Evolutionary conservation across 2,888 invertebrate genomes (phyloP), one percentile per base, ranked within the genome.

Genomic region (Laspeyria flexula): DNA sequence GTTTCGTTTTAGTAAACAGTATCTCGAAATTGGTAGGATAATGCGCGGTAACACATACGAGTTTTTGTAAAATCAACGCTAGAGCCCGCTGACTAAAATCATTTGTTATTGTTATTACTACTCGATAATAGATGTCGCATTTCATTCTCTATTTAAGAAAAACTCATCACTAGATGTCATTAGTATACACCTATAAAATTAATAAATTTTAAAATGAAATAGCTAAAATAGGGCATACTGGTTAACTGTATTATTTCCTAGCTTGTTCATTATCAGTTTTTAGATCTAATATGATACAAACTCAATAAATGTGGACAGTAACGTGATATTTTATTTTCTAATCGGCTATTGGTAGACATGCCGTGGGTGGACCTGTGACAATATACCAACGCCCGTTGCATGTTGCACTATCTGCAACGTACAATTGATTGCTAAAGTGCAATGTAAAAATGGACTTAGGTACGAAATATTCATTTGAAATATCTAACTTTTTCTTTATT

Each of bases 31-130:
- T 73, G 13, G 73, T 60, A 55, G 83, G 29, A 11, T 81, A 65
- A 80, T 86, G 86, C 85, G 84, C 83, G 53, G 55, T 30, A 47
- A 34, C 43, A 43, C 13, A 34, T 65, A 45, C 10, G 16, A 43
- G 53, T 53, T 53, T 40, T 9, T 1, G 11, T 35, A 27, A n/a
- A 16, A 33, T 30, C 39, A 39, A 41, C 33, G 42, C 34, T 45
- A 49, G 55, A 43, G 73, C 53, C 71, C 71, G 9, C 31, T 2
- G 29, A 0, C 31, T 43, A 43, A n/a, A n/a, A 38, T 29, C 9
- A 21, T 31, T 50, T 45, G 44, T 63, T 43, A n/a, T 1, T 40
- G 56, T 65, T 67, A 29, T 64, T 3, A n/a, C 51, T 63, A 53
- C 27, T 55, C 11, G 52, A 0, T 16, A 45, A 13, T 11, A 68